Evolutionary conservation across 2,888 invertebrate species (phyloP), one percentile per base, ranked within the genome.

Genomic region (Lasioglossum oenotherae): DNA sequence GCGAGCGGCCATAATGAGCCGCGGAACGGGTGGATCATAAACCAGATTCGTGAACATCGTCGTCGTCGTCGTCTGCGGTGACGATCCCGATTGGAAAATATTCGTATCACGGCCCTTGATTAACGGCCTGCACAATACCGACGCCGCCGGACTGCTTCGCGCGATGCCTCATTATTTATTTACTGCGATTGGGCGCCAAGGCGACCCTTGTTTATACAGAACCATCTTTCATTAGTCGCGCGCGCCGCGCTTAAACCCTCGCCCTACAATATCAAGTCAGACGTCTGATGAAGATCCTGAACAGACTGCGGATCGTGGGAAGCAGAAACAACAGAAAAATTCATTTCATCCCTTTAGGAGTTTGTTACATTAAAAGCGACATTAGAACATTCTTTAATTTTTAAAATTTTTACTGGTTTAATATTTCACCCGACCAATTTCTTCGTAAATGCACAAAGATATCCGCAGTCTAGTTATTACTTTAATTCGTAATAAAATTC

Each of bases 1-100:
- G 60, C 71, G 49, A 46, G 49, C 71, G 27, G 23, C 74, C n/a
- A 27, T 74, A 78, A 82, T 73, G 78, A 78, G 49, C 35, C 41
- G 69, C 78, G n/a, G 31, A 10, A n/a, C 53, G 53, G 57, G 64
- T 16, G 83, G 41, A 76, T 83, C 83, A 19, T 83, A 83, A 83
- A 83, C 72, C 81, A 83, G 83, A 83, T 83, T 81, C 81, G 72
- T 64, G 83, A 44, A 44, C 49, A 46, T 64, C 75, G 69, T 49
- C 6, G 69, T 49, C 6, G 49, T 19, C 49, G 49, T 53, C 10
- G 53, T 53, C n/a, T 4, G 10, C n/a, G 23, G 77, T 80, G 81
- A 85, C 78, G 71, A 78, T 78, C 85, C 82, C 53, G 72, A 89
- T 81, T 78, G 82, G n/a, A 88, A 88, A 88, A 88, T 86, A 80